Base-by-base conservation (phyloP, 2,113 vertebrate species). In the Equus przewalskii region DNA sequence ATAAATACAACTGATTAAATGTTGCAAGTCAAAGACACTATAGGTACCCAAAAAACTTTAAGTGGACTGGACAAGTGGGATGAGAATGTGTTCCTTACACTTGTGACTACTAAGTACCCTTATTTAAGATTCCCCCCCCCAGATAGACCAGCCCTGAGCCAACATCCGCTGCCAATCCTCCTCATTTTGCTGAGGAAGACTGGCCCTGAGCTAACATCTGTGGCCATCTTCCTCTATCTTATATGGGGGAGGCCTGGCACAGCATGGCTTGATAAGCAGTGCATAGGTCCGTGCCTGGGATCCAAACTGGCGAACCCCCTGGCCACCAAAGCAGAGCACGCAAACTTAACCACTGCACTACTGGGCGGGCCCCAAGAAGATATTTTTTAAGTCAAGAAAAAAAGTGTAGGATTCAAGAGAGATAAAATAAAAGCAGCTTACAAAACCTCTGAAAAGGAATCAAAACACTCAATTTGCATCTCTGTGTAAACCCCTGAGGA, bases 1-100 rank as follows among this genome's bases (percentile, higher is more conserved):
- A 81, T n/a, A 84, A 96, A 78, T 21, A 97, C 28, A 94, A 93
- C 0, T 75, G 58, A 89, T 26, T 80, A 92, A 92, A 90, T 10
- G 12, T 62, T 60, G 54, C 5, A 62, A 13, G 26, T 49, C 84
- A 93, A 86, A 84, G 54, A 76, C 62, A 83, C 12, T 28, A 14
- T 3, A 84, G 54, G 30, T 16, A 85, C 9, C 26, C 87, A 89
- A 44, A 60, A 62, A 91, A 95, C 72, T 36, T 46, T 87, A 62
- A 91, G 79, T 18, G 36, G 11, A 41, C 22, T 75, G 46, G 22
- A 24, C 54, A 75, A 81, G 33, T 24, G 62, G 28, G 16, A 56
- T 36, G 1, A 94, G 13, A 67, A 41, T 13, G 19, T 41, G 56
- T 60, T 79, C 64, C 30, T 84, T 64, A 21, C 62, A 76, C 26